Evolutionary conservation across 2,797 vertebrate species (phyloP).

Genomic region (Spizella passerina): DNA sequence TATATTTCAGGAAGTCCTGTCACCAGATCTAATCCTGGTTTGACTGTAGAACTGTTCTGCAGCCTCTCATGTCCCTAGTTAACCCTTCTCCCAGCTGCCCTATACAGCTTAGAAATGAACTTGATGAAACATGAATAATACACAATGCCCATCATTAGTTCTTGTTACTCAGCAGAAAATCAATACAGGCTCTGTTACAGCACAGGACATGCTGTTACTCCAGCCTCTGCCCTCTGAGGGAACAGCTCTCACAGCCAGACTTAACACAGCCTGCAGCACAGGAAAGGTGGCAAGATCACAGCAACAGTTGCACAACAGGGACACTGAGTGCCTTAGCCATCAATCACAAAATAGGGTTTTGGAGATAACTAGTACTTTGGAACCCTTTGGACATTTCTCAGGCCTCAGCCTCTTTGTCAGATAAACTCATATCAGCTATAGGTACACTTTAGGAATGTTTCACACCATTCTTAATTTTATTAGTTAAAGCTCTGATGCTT

Average conservation of each 20-base stretch:
- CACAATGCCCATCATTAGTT: constrained; percentile 55
- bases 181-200: constrained; percentile 39
- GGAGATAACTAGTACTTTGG: not conserved
- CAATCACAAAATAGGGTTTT: not conserved
- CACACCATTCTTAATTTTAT: not conserved
- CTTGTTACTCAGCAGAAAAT: constrained; percentile 57
- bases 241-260: not conserved
- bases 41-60: not conserved
- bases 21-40: not conserved
- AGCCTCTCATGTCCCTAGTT: constrained; percentile 31
- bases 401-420: not conserved
- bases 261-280: not conserved
- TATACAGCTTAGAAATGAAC: constrained; percentile 11
- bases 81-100: constrained; percentile 29
- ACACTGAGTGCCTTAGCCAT: not conserved
- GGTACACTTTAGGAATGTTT: not conserved
- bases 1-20: not conserved
- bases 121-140: constrained; percentile 44
- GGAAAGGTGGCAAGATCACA: not conserved
- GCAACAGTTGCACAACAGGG: not conserved
- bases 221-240: not conserved
- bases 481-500: not conserved
- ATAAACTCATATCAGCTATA: not conserved
- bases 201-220: not conserved
- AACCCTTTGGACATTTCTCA: not conserved